These are phyloP conservation scores for Dinocampus coccinellae DNA, from an alignment of 2,888 invertebrate genomes.

Conservation along the genomic window DNA sequence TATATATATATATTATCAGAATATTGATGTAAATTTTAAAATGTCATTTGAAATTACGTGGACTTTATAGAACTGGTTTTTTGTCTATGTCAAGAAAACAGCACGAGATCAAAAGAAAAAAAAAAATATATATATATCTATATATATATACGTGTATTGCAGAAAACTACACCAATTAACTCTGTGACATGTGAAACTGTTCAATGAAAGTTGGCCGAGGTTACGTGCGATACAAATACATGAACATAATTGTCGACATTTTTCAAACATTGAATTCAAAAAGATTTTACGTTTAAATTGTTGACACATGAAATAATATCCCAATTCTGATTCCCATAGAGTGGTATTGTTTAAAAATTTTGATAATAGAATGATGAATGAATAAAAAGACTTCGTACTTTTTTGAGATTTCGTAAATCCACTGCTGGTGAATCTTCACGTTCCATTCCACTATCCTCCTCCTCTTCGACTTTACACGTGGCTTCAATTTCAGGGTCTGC, in stretches of 20 bases:
- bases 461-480: conserved; percentile 54
- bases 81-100: conserved; percentile 3
- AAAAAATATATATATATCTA: too few species aligned
- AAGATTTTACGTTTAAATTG: too few species aligned
- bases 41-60: conserved; percentile 12
- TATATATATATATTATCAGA: too few species aligned
- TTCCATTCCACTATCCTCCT: conserved; percentile 65
- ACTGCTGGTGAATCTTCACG: conserved; percentile 62
- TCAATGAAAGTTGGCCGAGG: conserved; percentile 46
- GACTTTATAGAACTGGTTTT: conserved; percentile 22
- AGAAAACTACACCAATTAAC: conserved; percentile 37
- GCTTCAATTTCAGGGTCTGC: conserved; percentile 42
- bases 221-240: conserved; percentile 20
- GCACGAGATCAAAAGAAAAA: conserved; percentile 4
- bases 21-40: neutral
- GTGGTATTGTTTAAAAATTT: neutral
- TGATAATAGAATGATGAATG: conserved; percentile 12
- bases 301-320: too few species aligned
- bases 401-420: conserved; percentile 62
- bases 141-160: conserved; percentile 26
- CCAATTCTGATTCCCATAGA: neutral
- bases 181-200: conserved; percentile 49
- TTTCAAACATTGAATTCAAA: too few species aligned
- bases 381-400: conserved; percentile 55
- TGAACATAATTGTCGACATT: neutral